phyloP scores from a whole-genome alignment of 2,113 vertebrate genomes.

The Scytalopus superciliaris region DNA sequence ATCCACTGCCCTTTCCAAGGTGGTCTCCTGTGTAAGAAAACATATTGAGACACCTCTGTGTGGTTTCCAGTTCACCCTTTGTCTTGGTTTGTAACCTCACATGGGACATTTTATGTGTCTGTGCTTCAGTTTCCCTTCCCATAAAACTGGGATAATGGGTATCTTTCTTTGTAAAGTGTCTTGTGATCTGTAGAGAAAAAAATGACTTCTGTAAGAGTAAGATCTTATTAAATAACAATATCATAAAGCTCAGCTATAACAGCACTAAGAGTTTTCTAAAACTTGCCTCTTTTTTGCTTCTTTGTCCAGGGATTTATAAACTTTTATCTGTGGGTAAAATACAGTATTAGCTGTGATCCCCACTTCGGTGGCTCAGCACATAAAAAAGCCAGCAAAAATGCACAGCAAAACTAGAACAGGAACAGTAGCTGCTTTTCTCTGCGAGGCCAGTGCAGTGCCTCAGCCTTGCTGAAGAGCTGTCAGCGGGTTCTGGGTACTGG shows the following conservation, averaged over 20 bases:
- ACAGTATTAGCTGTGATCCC: background rate
- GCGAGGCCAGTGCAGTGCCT: background rate
- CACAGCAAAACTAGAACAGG: background rate
- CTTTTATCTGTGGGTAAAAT: background rate
- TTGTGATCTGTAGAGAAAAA: background rate
- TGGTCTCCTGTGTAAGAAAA: background rate
- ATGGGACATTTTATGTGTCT: background rate
- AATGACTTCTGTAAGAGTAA: background rate
- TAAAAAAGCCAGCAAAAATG: background rate
- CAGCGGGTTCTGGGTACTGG: background rate
- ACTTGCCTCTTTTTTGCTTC: background rate
- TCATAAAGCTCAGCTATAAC: background rate
- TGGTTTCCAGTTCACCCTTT: background rate
- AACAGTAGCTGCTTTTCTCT: background rate
- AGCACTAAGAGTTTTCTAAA: background rate
- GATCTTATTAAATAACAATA: background rate
- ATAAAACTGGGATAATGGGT: background rate
- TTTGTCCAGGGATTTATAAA: background rate
- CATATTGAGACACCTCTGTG: background rate
- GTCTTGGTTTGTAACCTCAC: background rate
- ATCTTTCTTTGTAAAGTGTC: background rate
- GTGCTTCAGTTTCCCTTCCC: background rate
- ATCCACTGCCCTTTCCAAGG: background rate
- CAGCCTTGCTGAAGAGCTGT: background rate
- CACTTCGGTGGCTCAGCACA: background rate